Conservation (phyloP, 2,888 invertebrate species). For the Scaptomyza tumidula region DNA sequence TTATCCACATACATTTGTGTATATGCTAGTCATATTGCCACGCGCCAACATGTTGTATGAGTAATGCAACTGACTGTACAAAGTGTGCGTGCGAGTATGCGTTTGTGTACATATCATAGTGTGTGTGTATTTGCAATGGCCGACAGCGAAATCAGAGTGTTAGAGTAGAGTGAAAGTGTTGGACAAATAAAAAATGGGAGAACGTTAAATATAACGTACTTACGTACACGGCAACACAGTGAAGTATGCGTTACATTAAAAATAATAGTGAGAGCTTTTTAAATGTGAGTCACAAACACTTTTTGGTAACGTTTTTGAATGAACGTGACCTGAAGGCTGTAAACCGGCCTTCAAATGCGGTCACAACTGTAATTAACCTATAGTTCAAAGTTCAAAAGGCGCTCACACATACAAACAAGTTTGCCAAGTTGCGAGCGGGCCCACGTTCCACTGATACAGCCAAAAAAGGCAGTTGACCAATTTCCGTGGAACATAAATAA, state of each 20-base stretch:
- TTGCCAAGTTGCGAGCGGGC: constrained; percentile 28
- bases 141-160: constrained; percentile 35
- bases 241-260: constrained; percentile 4
- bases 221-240: neutral
- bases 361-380: constrained; percentile 75
- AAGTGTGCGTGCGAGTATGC: constrained; percentile 1
- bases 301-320: constrained; percentile 14
- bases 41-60: constrained; percentile 55
- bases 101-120: neutral
- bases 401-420: constrained; percentile 25
- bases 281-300: neutral
- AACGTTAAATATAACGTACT: constrained; percentile 10
- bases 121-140: constrained; percentile 15
- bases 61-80: constrained; percentile 55
- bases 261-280: neutral
- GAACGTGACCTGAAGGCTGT: constrained; percentile 14
- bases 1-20: neutral
- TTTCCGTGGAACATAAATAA: constrained; percentile 41
- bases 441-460: constrained; percentile 16
- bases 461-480: constrained; percentile 61
- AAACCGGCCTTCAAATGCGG: constrained; percentile 43
- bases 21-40: constrained; percentile 5
- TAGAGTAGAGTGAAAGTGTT: constrained; percentile 34
- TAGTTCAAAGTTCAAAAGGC: constrained; percentile 81
- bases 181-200: neutral